phyloP scores from a whole-genome alignment of 2,888 invertebrate genomes.

The Ormia ochracea region DNA sequence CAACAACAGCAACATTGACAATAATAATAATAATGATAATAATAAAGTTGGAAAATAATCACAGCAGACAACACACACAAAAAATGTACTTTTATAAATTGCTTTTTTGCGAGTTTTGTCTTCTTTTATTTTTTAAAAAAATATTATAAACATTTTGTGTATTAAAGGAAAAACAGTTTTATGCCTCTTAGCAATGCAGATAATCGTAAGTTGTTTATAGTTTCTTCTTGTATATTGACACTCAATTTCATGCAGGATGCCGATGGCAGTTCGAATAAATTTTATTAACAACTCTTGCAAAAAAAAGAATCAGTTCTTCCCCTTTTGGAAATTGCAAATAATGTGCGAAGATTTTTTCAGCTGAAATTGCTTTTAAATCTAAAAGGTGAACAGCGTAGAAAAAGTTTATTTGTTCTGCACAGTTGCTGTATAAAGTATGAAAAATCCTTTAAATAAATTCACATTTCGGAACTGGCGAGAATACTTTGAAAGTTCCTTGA shows the following conservation, averaged over 20 bases:
- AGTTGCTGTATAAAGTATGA: no score
- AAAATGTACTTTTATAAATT: constrained; percentile 7
- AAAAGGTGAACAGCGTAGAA: no score
- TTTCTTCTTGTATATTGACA: constrained; percentile 53
- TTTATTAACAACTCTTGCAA: constrained; percentile 33
- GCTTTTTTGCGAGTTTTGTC: background rate
- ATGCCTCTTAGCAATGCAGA: constrained; percentile 49
- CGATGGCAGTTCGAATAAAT: constrained; percentile 36
- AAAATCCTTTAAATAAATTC: no score
- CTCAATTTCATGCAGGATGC: constrained; percentile 41
- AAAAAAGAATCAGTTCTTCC: background rate
- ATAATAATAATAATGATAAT: no score
- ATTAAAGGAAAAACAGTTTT: constrained; percentile 12
- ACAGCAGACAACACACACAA: background rate
- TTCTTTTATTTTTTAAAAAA: background rate
- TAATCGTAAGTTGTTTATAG: constrained; percentile 52
- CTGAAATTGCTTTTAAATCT: background rate
- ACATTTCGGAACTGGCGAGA: no score
- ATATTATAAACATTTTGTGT: constrained; percentile 29
- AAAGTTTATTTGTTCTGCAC: no score
- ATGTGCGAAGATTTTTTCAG: background rate
- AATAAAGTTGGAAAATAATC: background rate
- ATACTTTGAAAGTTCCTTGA: no score
- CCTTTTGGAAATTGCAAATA: background rate
- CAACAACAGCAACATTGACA: no score